Base-by-base conservation (phyloP, 2,888 invertebrate genomes). In the Portevinia maculata region DNA sequence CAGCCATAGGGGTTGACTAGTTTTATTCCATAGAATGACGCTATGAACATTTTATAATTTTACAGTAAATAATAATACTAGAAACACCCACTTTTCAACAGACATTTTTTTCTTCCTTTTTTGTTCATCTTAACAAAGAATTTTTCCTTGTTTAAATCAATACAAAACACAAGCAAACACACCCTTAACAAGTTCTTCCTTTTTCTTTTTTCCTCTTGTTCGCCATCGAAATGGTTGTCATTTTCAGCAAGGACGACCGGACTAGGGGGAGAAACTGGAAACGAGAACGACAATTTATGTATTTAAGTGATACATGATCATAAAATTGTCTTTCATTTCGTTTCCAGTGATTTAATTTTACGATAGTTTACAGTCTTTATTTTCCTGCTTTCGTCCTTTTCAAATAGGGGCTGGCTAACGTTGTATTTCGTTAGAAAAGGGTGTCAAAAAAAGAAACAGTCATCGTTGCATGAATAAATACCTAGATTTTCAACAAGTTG, bases 261-360 rank as follows among this genome's bases (percentile, higher is more conserved):
- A 30, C 37, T 3, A 4, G 13, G 19, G 32, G 50, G 34, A 9
- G 24, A 13, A 28, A 9, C 39, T 60, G 60, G 60, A 71, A 62
- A 53, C 71, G 62, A 62, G 39, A 65, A 74, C 48, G 74, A 57
- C 74, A 64, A 74, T 74, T 74, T 74, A 74, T 74, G 50, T 39
- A 74, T 55, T 74, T 74, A 74, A 74, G 74, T 74, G 64, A 74
- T 74, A 74, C 74, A 74, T 74, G 74, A 74, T 74, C 74, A 64
- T 74, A 74, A 74, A 74, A 74, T 64, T 64, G 55, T 74, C 74
- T 50, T 64, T 65, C 74, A 65, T 74, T 74, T 64, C 74, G 57
- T 64, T 64, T 74, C 57, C 57, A 74, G 74, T 74, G 74, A 74
- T 74, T 74, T 74, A 74, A 74, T 74, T 74, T 74, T 57, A 64